A percentile compares a stretch with the other conserved stretches of the same genome.
Conservation (phyloP, 2,888 invertebrate genomes). For the Sipha maydis region DNA sequence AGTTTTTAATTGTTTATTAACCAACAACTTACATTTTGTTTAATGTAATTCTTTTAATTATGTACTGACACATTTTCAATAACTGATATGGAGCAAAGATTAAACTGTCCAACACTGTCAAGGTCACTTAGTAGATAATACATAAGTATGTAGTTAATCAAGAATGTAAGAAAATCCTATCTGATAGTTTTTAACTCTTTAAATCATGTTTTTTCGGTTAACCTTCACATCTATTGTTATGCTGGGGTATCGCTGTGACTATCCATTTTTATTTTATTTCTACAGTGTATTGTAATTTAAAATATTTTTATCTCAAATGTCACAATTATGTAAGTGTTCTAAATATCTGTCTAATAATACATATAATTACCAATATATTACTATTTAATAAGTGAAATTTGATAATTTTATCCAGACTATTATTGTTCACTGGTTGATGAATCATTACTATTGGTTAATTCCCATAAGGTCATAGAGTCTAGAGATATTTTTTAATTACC, state of each 20-base stretch:
- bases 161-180: too few species aligned
- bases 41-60: too few species aligned
- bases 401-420: not conserved
- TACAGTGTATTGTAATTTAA: not conserved
- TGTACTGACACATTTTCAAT: too few species aligned
- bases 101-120: too few species aligned
- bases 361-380: not conserved
- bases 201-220: not conserved
- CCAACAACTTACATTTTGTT: too few species aligned
- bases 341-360: not conserved
- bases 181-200: not conserved
- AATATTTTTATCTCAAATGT: not conserved
- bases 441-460: not conserved
- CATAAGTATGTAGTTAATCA: too few species aligned
- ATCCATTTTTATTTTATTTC: not conserved
- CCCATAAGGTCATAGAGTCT: not conserved
- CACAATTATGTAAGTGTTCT: not conserved
- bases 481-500: not conserved
- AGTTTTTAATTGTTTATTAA: too few species aligned
- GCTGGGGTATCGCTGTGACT: not conserved
- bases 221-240: not conserved
- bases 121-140: too few species aligned
- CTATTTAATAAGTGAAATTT: not conserved
- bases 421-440: not conserved
- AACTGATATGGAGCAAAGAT: too few species aligned